These are phyloP conservation scores for Yponomeuta cagnagella DNA, from an alignment of 2,888 invertebrate species.

Conservation along the genomic window DNA sequence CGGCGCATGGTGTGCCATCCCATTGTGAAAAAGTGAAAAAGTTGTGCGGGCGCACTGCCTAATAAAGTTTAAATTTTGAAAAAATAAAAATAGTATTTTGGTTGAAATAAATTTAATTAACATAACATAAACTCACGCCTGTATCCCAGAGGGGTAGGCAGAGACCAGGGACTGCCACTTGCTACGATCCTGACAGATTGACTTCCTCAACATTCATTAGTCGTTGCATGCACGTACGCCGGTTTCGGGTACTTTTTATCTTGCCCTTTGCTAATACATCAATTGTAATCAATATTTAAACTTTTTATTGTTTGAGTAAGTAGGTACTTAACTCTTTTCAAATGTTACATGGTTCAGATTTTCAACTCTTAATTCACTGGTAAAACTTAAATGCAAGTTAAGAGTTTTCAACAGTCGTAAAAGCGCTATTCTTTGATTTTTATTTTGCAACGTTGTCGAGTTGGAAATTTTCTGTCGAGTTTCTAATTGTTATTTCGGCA, in stretches of 20 bases:
- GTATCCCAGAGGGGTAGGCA: too few relatives aligned
- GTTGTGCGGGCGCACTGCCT: conserved; percentile 37
- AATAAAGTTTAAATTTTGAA: neutral
- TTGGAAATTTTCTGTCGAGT: conserved; percentile 29
- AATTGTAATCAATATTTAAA: too few relatives aligned
- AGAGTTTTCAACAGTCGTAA: conserved; percentile 52
- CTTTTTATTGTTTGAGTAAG: too few relatives aligned
- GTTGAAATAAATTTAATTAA: too few relatives aligned
- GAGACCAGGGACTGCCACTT: too few relatives aligned
- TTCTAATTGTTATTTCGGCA: conserved; percentile 5
- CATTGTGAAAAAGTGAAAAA: conserved; percentile 67
- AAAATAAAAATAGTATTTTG: too few relatives aligned
- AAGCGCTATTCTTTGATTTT: conserved; percentile 45
- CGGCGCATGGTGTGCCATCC: conserved; percentile 67
- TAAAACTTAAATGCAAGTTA: conserved; percentile 61
- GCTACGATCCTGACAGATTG: too few relatives aligned
- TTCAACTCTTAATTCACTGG: conserved; percentile 55
- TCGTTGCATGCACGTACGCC: too few relatives aligned
- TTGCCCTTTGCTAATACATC: too few relatives aligned
- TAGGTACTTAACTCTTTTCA: conserved; percentile 32
- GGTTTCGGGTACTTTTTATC: too few relatives aligned
- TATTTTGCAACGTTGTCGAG: conserved; percentile 36
- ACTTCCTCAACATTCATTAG: too few relatives aligned
- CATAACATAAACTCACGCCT: too few relatives aligned
- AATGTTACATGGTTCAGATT: conserved; percentile 46